phyloP scores from a whole-genome alignment of 2,888 invertebrate genomes.

The Macrosiphum euphorbiae region DNA sequence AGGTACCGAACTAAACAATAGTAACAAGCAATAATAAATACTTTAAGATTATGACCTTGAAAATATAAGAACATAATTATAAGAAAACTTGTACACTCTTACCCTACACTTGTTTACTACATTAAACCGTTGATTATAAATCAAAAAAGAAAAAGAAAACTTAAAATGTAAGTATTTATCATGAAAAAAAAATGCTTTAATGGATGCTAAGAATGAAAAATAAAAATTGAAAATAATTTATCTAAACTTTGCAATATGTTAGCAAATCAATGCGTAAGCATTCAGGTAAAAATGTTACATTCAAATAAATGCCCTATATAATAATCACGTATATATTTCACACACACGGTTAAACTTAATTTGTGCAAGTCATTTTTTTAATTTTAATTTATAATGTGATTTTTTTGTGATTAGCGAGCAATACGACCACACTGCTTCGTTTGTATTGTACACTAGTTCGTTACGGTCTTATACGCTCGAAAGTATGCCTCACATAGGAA shows the following conservation, averaged over 20 bases:
- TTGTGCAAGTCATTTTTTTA: not conserved
- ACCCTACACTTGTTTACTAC: too few species aligned
- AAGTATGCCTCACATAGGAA: not conserved
- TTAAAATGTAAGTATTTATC: not conserved
- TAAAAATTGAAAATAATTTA: not conserved
- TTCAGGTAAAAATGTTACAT: not conserved
- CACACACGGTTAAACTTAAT: not conserved
- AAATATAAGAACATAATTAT: not conserved
- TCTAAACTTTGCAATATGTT: not conserved
- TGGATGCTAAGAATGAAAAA: not conserved
- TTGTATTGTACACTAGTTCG: not conserved
- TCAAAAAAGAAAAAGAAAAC: not conserved
- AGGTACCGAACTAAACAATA: not conserved
- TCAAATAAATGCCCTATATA: not conserved
- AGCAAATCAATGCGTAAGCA: not conserved
- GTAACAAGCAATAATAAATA: not conserved
- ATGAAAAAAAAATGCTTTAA: not conserved
- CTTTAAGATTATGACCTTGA: not conserved
- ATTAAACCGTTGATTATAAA: not conserved
- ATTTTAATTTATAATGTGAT: not conserved
- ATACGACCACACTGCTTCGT: not conserved
- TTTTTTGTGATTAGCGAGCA: conserved; percentile 8
- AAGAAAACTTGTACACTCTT: too few species aligned
- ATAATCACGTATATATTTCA: not conserved
- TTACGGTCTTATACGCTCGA: not conserved